These are phyloP conservation scores for Gastracanthus pulcherrimus DNA, from an alignment of 2,888 invertebrate species.

Conservation along the genomic window DNA sequence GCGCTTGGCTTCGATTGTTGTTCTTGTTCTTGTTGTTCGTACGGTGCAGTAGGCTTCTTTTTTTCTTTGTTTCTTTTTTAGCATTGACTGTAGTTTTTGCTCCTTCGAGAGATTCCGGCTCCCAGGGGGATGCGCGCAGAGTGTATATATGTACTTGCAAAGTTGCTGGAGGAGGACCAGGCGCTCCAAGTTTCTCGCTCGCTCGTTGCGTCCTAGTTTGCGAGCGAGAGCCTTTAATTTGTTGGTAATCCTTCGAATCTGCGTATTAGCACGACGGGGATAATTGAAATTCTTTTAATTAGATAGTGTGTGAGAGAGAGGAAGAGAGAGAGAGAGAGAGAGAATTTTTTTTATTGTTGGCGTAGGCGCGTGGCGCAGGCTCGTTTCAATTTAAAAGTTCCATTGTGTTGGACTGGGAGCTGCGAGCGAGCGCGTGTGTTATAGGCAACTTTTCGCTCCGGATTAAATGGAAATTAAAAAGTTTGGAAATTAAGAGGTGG, in stretches of 20 bases:
- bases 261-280: conserved; percentile 14
- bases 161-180: too few relatives aligned
- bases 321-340: not conserved
- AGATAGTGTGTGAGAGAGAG: not conserved
- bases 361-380: not conserved
- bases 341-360: not conserved
- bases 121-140: not conserved
- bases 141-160: not conserved
- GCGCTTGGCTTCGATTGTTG: not conserved
- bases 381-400: conserved; percentile 50
- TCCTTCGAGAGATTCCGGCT: not conserved
- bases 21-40: conserved; percentile 39
- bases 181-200: not conserved
- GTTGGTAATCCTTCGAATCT: conserved; percentile 45
- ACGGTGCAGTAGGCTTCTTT: not conserved
- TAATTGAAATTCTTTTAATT: conserved; percentile 56
- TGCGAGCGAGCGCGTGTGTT: not conserved
- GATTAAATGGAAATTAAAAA: conserved; percentile 52
- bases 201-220: not conserved
- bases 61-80: too few relatives aligned
- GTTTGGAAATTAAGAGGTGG: conserved; percentile 37
- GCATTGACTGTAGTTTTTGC: not conserved
- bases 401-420: not conserved
- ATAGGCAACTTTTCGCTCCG: conserved; percentile 26
- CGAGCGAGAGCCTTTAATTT: conserved; percentile 45